Evolutionary conservation across 2,797 vertebrate genomes (phyloP).

Genomic region (Petrocephalus sullivani): DNA sequence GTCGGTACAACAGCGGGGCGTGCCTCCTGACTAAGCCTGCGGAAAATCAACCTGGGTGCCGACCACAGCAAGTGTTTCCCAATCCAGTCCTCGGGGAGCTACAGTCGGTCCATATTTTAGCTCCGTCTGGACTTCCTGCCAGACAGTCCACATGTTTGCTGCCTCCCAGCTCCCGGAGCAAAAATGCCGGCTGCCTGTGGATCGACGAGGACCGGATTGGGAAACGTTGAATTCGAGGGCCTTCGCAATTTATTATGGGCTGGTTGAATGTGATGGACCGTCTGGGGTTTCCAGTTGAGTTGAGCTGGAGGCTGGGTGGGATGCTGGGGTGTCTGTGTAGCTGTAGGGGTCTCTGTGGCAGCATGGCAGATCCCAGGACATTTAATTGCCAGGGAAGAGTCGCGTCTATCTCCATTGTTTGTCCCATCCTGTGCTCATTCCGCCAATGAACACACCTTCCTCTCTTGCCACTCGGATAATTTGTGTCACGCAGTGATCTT

Average conservation of each 20-base stretch:
- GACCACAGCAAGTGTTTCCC: background rate
- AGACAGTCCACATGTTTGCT: background rate
- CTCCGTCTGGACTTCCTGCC: background rate
- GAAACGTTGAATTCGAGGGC: background rate
- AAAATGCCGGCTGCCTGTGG: background rate
- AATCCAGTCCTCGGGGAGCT: background rate
- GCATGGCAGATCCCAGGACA: background rate
- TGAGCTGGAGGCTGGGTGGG: background rate
- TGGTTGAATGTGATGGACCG: slow-evolving; percentile 15
- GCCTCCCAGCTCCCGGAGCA: background rate
- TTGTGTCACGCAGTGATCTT: background rate
- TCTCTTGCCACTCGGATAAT: background rate
- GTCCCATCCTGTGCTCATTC: background rate
- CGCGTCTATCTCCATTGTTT: background rate
- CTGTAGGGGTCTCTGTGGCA: background rate
- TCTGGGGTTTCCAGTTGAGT: slow-evolving; percentile 24
- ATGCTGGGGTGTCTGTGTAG: background rate
- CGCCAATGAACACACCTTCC: background rate
- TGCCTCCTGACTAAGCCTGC: slow-evolving; percentile 16
- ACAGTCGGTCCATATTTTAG: background rate
- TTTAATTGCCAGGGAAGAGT: background rate
- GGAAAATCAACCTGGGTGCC: slow-evolving; percentile 5
- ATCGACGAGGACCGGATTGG: background rate
- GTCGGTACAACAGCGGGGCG: background rate
- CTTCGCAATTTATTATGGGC: slow-evolving; percentile 1